Conservation (phyloP, 2,888 invertebrate species). For the Chirona hameri region DNA sequence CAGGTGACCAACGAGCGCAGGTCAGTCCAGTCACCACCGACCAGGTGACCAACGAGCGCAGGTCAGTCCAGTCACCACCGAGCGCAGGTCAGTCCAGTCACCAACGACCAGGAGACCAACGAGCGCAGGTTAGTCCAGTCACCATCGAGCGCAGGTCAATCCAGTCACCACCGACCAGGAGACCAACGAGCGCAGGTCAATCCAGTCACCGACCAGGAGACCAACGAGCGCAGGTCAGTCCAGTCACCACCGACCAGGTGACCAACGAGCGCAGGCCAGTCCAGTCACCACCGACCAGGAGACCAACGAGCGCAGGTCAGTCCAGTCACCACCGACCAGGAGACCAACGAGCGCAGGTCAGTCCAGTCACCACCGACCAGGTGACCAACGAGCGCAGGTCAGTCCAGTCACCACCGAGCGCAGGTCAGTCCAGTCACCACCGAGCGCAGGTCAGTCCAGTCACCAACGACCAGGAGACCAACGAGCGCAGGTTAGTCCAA, state of each 20-base stretch:
- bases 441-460: constrained; percentile 52
- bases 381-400: no score
- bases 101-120: not conserved
- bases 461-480: constrained; percentile 88
- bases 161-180: constrained; percentile 91
- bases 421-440: not conserved
- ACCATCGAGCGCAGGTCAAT: not conserved
- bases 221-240: not conserved
- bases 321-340: no score
- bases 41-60: not conserved
- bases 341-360: no score
- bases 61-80: no score
- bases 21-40: not conserved
- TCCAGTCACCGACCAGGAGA: not conserved
- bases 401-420: no score
- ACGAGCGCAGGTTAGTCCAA: not conserved
- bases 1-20: not conserved
- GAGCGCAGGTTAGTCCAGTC: not conserved
- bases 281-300: constrained; percentile 91
- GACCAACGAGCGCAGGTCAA: constrained; percentile 50
- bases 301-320: constrained; percentile 50
- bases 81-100: no score
- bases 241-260: not conserved
- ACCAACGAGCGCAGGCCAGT: constrained; percentile 45
- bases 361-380: no score